A percentile compares a stretch with the other conserved stretches of the same genome.
Conservation (phyloP, 1,140 invertebrate genomes). For the Meloidogyne hapla region DNA sequence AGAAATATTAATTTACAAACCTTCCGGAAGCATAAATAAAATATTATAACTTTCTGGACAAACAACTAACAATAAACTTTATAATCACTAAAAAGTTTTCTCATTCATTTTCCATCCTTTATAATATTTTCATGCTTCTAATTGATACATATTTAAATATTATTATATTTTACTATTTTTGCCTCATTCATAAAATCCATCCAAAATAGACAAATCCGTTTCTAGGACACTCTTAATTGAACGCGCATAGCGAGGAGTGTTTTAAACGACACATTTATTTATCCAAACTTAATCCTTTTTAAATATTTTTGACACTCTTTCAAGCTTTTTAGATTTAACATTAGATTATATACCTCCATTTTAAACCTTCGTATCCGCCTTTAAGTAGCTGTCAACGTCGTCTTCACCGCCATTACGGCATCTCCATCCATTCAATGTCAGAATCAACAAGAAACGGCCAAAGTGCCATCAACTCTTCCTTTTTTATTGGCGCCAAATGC, state of each 20-base stretch:
- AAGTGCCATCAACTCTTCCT: conserved; percentile 1
- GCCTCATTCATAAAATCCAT: no score
- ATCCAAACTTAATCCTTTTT: not conserved
- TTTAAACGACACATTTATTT: not conserved
- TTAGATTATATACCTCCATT: not conserved
- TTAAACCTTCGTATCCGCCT: not conserved
- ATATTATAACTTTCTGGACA: no score
- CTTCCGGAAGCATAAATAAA: not conserved
- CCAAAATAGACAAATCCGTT: not conserved
- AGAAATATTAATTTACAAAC: not conserved
- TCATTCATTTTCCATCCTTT: not conserved
- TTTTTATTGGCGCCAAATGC: not conserved
- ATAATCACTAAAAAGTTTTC: no score
- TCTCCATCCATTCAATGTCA: not conserved
- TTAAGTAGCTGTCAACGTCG: not conserved
- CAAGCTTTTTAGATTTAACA: not conserved
- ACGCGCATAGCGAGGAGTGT: not conserved
- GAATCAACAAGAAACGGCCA: not conserved
- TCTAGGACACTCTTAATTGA: not conserved
- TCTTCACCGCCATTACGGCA: not conserved
- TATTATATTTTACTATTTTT: not conserved
- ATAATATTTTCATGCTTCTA: not conserved
- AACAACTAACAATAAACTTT: no score
- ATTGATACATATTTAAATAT: not conserved
- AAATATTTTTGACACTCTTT: not conserved